Base-by-base conservation (phyloP, 1,140 invertebrate genomes). In the Nephotettix cincticeps region DNA sequence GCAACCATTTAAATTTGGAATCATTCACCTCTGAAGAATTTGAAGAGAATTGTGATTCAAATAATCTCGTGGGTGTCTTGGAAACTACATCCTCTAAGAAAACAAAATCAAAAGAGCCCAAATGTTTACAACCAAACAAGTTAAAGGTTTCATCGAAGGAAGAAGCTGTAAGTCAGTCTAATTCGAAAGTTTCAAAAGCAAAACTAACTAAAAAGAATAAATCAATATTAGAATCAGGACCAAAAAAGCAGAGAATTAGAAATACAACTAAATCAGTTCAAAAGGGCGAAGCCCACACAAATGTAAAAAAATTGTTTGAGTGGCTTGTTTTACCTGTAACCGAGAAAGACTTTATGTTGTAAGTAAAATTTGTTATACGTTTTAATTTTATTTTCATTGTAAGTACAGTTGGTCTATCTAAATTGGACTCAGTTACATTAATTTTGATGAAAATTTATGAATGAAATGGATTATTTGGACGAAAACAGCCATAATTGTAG, bases 301-400 rank as follows among this genome's bases (percentile, higher is more conserved):
- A 17, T 21, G 64, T 19, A 45, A 45, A 19, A 43, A 21, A 17
- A 23, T 25, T 67, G 9, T 67, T 67, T 45, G 64, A 67, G 21
- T 67, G 64, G 64, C 17, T 67, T 11, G 27, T 45, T 21, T 9
- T 17, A 14, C 64, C 64, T 4, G 36, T 67, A 21, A 13, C 19
- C 9, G 32, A 23, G 21, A 28, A 67, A 25, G 40, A 43, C 19
- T 67, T 67, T 45, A 67, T 67, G 64, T 21, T 32, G 64, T 67
- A 25, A 21, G 64, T 17, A 19, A 51, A 3, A 19, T 36, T 11
- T 25, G 19, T 25, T 25, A 21, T 61, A 19, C 6, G 23, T 19
- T 6, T 19, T 11, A 27, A 2, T 30, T 65, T 1, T 32, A n/a
- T 19, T 1, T 3, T 19, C 36, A 27, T 67, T 14, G 43, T 25